Base-by-base conservation (phyloP, 2,797 vertebrate genomes). In the Scomberomorus guttatus region DNA sequence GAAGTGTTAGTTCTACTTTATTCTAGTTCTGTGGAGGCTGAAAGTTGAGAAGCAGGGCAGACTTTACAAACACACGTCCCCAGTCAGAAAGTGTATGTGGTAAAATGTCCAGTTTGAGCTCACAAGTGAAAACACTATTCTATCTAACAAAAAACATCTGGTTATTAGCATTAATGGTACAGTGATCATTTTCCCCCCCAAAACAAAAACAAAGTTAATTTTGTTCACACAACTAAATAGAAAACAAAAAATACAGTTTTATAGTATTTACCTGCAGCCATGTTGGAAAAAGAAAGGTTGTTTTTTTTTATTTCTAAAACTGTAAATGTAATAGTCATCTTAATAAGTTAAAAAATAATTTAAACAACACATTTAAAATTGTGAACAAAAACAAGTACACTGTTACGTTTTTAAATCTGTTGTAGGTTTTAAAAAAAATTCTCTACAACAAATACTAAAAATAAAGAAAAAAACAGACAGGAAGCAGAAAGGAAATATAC, bases 311-410 rank as follows among this genome's bases (percentile, higher is more conserved):
- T 22, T 51, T 70, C 71, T 81, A 77, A 70, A 88, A 69, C 80
- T 80, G 57, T 80, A 80, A 91, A 90, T 86, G 81, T 87, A 92
- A 93, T 84, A 92, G 84, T 88, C 44, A 5, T 88, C 80, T 90
- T 83, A 94, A 95, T 95, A 95, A 95, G 92, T 95, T 93, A 93
- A 81, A 91, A 87, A 94, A 94, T 94, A 94, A 95, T 92, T 94
- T 92, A 94, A 93, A 90, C 59, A 86, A 81, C 77, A 92, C 85
- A 88, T 90, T 92, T 88, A 34, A 87, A 91, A 89, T 13, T 75
- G 88, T 86, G 80, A 92, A 77, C 65, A 86, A 73, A 88, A 78
- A 66, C 73, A 87, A 57, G 18, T 84, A 60, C 66, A 79, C 68
- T n/a, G 61, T 63, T 72, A 89, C 39, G n/a, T 15, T 44, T 77